Evolutionary conservation across 2,113 vertebrate species (phyloP), one percentile per base, ranked within the genome.

Genomic region (Labrus mixtus): DNA sequence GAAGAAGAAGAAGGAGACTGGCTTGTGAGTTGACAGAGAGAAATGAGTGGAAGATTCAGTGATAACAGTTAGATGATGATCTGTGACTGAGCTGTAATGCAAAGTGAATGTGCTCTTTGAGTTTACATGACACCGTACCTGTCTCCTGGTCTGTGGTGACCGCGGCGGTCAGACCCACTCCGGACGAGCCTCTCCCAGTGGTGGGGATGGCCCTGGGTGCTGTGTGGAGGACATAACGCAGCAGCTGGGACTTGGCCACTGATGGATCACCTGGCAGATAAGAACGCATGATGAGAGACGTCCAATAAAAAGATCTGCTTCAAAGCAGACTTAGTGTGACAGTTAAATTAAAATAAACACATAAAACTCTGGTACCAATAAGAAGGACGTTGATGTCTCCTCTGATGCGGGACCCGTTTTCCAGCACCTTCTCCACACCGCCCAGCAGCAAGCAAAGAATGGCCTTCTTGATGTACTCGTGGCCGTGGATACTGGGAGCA

Each of bases 81-180:
- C 25, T 25, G 25, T 25, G 25, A 25, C 25, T 25, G 25, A 25
- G 25, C 25, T 25, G 1, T 1, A 25, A 25, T 25, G 1, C 25
- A 25, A 1, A 25, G 25, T 25, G 25, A 25, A 25, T 25, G 25
- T 25, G 25, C 3, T 25, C 25, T 2, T 1, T 4, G 29, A 33
- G 29, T 33, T 33, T 6, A 33, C 22, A 8, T 46, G 15, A 23
- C 3, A n/a, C 33, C 70, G 1, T 90, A 99, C 98, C 98, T 0
- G 97, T 99, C 90, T 99, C 98, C 85, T 96, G 98, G 89, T 99
- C 98, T 0, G 97, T 98, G 82, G 98, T 99, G 85, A 99, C 97
- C 0, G 98, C 98, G 0, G 98, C 98, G 0, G 98, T 99, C 64
- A 99, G 90, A 64, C 98, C 98, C 3, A 99, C 98, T 0, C 98